phyloP scores from a whole-genome alignment of 2,888 invertebrate species.

The Suillia variegata region DNA sequence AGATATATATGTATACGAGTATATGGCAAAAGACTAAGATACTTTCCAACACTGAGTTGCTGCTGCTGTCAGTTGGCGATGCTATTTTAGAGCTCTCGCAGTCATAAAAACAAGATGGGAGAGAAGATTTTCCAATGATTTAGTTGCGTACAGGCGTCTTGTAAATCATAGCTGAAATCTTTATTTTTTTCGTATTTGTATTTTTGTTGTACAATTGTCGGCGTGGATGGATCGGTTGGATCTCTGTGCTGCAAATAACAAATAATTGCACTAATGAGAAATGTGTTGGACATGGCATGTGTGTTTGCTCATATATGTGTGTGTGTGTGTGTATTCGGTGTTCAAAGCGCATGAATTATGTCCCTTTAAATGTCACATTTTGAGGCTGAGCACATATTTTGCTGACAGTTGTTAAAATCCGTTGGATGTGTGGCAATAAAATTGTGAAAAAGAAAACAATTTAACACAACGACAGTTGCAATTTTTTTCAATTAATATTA shows the following conservation, averaged over 20 bases:
- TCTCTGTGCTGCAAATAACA: constrained; percentile 16
- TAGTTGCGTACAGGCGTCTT: constrained; percentile 46
- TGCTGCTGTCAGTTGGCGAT: neutral
- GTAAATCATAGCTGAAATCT: constrained; percentile 42
- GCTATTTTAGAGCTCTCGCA: neutral
- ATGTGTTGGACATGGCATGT: constrained; percentile 5
- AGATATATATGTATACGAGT: too few relatives aligned
- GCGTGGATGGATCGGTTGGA: neutral
- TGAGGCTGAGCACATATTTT: constrained; percentile 31
- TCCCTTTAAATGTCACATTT: constrained; percentile 38
- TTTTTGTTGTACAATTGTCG: neutral
- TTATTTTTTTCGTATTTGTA: neutral
- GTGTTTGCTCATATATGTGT: too few relatives aligned
- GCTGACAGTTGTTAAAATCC: neutral
- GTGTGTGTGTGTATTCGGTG: neutral
- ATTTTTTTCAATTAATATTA: too few relatives aligned
- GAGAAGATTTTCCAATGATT: constrained; percentile 51
- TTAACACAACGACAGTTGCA: too few relatives aligned
- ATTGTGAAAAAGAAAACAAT: too few relatives aligned
- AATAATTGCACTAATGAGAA: constrained; percentile 27
- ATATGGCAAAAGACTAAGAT: too few relatives aligned
- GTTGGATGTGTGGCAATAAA: too few relatives aligned
- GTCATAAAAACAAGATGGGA: neutral
- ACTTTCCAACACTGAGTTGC: too few relatives aligned
- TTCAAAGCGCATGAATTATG: constrained; percentile 30